phyloP scores from a whole-genome alignment of 2,797 vertebrate species.

The Pitangus sulphuratus region DNA sequence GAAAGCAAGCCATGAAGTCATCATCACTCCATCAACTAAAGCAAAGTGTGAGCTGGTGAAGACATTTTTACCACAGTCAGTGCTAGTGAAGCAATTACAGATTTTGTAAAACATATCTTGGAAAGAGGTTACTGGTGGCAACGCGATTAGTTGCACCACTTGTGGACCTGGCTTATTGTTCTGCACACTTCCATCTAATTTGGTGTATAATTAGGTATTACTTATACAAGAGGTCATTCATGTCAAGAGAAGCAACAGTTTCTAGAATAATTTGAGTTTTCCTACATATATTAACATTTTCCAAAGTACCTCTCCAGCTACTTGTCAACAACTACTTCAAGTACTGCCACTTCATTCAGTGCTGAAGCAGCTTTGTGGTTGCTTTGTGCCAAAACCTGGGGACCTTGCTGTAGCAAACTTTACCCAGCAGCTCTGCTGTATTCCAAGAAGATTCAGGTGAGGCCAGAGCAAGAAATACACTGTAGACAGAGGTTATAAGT shows the following conservation, averaged over 20 bases:
- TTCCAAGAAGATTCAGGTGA: not conserved
- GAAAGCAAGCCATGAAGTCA: not conserved
- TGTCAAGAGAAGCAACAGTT: not conserved
- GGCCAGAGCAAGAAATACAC: not conserved
- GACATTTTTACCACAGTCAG: not conserved
- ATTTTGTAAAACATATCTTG: not conserved
- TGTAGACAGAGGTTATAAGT: not conserved
- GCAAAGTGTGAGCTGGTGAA: not conserved
- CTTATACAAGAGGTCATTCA: not conserved
- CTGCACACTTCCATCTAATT: not conserved
- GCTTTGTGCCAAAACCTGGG: not conserved
- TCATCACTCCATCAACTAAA: not conserved
- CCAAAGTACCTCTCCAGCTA: not conserved
- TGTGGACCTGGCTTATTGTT: not conserved
- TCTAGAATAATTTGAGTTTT: not conserved
- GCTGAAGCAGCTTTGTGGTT: not conserved
- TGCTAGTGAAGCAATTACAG: not conserved
- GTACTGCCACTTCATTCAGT: not conserved
- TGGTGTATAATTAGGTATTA: not conserved
- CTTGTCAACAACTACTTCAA: not conserved
- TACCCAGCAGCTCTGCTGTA: not conserved
- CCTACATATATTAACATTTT: not conserved
- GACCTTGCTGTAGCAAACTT: not conserved
- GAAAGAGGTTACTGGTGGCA: not conserved
- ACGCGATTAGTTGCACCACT: not conserved